Conservation (phyloP, 1,140 invertebrate species). For the Zaprionus tsacasi region DNA sequence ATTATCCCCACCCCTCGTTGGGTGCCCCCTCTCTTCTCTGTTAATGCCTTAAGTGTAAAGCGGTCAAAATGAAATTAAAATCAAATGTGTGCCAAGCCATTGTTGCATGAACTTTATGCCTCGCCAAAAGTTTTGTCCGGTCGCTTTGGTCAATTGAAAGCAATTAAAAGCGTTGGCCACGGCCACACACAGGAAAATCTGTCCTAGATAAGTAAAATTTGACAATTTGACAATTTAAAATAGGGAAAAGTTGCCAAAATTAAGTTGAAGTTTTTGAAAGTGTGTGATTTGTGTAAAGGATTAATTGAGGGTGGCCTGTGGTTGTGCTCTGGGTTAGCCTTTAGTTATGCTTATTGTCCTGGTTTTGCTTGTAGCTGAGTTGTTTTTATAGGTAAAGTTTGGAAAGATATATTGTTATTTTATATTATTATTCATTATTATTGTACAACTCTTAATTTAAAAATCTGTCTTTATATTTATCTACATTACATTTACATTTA, state of each 20-base stretch:
- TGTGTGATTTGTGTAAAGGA: background rate
- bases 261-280: background rate
- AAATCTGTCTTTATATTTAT: background rate
- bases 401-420: no score
- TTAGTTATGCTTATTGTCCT: background rate
- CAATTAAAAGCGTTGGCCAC: slow-evolving; percentile 58
- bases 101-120: slow-evolving; percentile 62
- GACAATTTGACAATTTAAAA: slow-evolving; percentile 16
- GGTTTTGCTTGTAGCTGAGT: no score
- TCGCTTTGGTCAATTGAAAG: slow-evolving; percentile 70
- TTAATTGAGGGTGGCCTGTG: background rate
- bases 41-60: slow-evolving; percentile 60
- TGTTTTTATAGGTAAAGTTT: no score
- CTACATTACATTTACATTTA: no score
- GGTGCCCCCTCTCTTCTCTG: slow-evolving; percentile 25
- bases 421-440: no score
- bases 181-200: background rate
- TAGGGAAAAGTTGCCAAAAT: slow-evolving; percentile 16
- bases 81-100: slow-evolving; percentile 45
- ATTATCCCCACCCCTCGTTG: slow-evolving; percentile 18
- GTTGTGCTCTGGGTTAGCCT: background rate
- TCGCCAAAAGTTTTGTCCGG: slow-evolving; percentile 46
- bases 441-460: no score
- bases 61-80: slow-evolving; percentile 71
- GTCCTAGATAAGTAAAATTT: background rate